phyloP scores from a whole-genome alignment of 2,113 vertebrate genomes.

The Ammodytes dubius region DNA sequence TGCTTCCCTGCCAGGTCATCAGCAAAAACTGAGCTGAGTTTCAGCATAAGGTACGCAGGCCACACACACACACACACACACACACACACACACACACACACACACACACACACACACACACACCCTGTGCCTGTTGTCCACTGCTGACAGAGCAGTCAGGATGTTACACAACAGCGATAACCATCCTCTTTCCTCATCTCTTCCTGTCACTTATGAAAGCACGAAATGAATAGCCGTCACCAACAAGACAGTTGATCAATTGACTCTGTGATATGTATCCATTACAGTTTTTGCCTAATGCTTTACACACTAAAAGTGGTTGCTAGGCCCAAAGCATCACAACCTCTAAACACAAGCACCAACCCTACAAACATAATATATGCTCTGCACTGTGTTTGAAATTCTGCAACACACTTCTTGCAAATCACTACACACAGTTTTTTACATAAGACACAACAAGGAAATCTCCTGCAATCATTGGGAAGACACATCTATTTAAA shows the following conservation, averaged over 20 bases:
- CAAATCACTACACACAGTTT: too few species aligned
- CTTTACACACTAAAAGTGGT: too few species aligned
- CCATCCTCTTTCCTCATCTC: constrained; percentile 55
- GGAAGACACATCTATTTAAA: too few species aligned
- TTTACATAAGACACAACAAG: too few species aligned
- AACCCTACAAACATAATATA: too few species aligned
- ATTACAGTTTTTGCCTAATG: neutral
- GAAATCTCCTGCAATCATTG: too few species aligned
- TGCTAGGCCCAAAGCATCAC: neutral
- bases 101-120: constrained; percentile 8
- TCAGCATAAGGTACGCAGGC: constrained; percentile 3
- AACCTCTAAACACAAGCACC: too few species aligned
- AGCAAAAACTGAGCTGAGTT: constrained; percentile 5
- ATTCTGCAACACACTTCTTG: too few species aligned
- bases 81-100: neutral
- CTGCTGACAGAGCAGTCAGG: constrained; percentile 71
- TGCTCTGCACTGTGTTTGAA: too few species aligned
- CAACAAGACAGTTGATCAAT: constrained; percentile 17
- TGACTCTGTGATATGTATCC: neutral
- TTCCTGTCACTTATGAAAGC: constrained; percentile 66
- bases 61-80: constrained; percentile 9
- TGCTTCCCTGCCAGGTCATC: constrained; percentile 25
- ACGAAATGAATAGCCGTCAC: constrained; percentile 10
- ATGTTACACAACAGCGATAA: constrained; percentile 72
- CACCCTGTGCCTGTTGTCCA: constrained; percentile 35